Evolutionary conservation across 2,113 vertebrate genomes (phyloP), one percentile per base, ranked within the genome.

Genomic region (Rhea americana): DNA sequence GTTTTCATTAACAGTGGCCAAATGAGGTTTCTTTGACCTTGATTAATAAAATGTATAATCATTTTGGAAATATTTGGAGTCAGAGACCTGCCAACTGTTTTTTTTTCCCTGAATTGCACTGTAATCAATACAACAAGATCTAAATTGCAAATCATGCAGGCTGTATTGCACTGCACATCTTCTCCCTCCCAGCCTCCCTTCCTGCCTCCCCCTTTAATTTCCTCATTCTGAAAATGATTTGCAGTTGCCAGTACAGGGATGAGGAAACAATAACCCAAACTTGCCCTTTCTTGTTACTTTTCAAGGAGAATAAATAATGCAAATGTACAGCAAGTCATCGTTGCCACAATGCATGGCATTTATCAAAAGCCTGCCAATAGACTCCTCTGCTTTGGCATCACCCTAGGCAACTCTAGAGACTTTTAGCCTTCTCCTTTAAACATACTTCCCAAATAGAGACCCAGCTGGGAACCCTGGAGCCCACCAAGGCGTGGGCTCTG

Each of bases 31-130:
- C 63, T 91, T 80, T 90, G 95, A 97, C 95, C 95, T 98, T 95
- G 85, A 97, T 95, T 95, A 97, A 97, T 97, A 96, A 96, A 95
- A 94, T 6, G 83, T 94, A 73, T 87, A 81, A 97, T 97, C 20
- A 82, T 95, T 96, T 87, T 82, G 76, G 94, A 97, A 97, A 93
- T 96, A 93, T 71, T 80, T 55, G 37, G 88, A 96, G 47, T 73
- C 17, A 13, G 87, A 93, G 80, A 95, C n/a, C 45, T 94, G 79
- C 68, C 90, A 86, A 37, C 15, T 70, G 43, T 67, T 18, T 48
- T 66, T 70, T 14, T 4, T 7, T 7, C 86, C 28, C 48, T 9
- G 9, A 39, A 45, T 79, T 48, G 70, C 1, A 3, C 73, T 85
- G 67, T 73, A 85, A 97, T 97, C 94, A 93, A 95, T 97, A 93